Evolutionary conservation across 2,797 vertebrate species (phyloP).

Genomic region (Coilia nasus): DNA sequence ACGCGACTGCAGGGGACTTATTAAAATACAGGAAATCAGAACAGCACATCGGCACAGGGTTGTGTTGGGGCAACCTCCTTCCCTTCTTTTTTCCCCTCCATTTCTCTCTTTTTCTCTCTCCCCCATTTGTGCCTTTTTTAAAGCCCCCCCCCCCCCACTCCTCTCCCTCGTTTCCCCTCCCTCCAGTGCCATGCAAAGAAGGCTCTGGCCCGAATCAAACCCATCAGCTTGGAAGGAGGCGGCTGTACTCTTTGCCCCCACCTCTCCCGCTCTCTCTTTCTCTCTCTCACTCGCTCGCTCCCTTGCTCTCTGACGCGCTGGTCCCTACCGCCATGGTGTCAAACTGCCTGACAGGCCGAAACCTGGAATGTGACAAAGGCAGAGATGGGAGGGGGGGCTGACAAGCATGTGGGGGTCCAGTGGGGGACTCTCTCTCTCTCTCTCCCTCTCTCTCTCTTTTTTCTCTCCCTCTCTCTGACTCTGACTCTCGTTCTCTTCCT

Average conservation of each 20-base stretch:
- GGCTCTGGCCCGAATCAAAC: slow-evolving; percentile 50
- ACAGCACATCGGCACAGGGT: slow-evolving; percentile 20
- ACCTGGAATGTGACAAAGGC: slow-evolving; percentile 68
- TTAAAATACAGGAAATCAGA: slow-evolving; percentile 36
- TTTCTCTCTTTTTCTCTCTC: background rate
- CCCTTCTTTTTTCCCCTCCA: too few relatives aligned
- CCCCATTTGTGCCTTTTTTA: background rate
- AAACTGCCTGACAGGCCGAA: slow-evolving; percentile 68
- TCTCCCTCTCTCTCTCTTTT: background rate
- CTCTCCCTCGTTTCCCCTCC: slow-evolving; percentile 20
- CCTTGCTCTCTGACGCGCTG: slow-evolving; percentile 36
- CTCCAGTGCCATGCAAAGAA: slow-evolving; percentile 32
- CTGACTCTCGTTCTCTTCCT: background rate
- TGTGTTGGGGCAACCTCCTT: slow-evolving; percentile 36
- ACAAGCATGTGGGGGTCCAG: slow-evolving; percentile 38
- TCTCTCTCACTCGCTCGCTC: background rate
- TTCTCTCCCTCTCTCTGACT: background rate
- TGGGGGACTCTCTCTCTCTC: background rate
- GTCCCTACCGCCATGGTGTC: slow-evolving; percentile 58
- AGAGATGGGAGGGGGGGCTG: slow-evolving; percentile 57
- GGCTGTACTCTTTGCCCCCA: slow-evolving; percentile 27
- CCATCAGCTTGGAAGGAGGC: slow-evolving; percentile 45
- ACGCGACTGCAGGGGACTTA: slow-evolving; percentile 30
- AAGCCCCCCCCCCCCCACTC: background rate
- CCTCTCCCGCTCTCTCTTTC: slow-evolving; percentile 6